Evolutionary conservation across 2,113 vertebrate genomes (phyloP).

Genomic region (Corydoras maculifer): DNA sequence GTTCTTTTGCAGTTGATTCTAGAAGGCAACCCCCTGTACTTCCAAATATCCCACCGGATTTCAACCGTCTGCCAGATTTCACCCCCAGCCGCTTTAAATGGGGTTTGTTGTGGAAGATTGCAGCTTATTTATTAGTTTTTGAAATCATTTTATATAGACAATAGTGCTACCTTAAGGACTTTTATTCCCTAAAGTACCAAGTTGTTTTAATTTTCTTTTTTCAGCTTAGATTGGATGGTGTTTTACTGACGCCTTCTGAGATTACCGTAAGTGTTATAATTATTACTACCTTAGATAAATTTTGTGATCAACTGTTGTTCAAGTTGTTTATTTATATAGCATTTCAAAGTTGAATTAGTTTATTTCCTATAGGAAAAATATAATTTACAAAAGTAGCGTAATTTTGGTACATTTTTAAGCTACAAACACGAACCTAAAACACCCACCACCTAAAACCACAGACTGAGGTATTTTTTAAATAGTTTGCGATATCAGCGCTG

Average conservation of each 20-base stretch:
- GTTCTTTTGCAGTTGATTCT: conserved; percentile 70
- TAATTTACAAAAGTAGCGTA: no score
- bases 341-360: no score
- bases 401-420: no score
- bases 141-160: not conserved
- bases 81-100: conserved; percentile 63
- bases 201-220: conserved; percentile 16
- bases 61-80: conserved; percentile 73
- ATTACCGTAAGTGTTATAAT: conserved; percentile 68
- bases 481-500: no score
- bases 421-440: no score
- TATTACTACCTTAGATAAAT: not conserved
- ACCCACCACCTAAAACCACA: no score
- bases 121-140: not conserved
- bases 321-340: no score
- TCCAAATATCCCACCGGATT: conserved; percentile 72
- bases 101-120: conserved; percentile 40
- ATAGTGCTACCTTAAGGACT: no score
- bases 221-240: conserved; percentile 81
- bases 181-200: no score
- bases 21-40: conserved; percentile 88
- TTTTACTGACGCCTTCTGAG: conserved; percentile 69
- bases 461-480: no score
- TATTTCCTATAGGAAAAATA: no score
- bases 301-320: no score